Conservation (phyloP, 2,797 vertebrate genomes). For the Jordanella pulchra region DNA sequence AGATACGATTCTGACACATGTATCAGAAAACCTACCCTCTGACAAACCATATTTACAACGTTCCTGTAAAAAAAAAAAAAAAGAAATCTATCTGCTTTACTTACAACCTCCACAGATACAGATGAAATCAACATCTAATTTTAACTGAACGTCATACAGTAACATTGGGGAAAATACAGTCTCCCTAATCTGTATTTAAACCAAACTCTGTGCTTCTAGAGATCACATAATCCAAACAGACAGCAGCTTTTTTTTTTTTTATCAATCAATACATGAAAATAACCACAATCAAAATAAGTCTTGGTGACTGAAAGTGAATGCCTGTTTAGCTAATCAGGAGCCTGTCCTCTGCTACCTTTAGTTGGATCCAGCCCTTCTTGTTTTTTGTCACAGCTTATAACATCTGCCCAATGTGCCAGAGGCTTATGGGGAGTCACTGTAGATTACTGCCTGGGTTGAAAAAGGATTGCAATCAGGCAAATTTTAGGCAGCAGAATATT, state of each 20-base stretch:
- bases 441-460: slow-evolving; percentile 75
- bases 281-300: slow-evolving; percentile 26
- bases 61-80: slow-evolving; percentile 38
- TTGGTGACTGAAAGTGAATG: slow-evolving; percentile 27
- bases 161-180: slow-evolving; percentile 17
- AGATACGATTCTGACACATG: slow-evolving; percentile 14
- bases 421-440: slow-evolving; percentile 76
- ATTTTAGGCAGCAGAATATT: slow-evolving; percentile 29
- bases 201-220: background rate
- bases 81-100: slow-evolving; percentile 26
- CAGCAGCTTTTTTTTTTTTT: slow-evolving; percentile 5
- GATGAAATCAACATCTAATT: slow-evolving; percentile 4
- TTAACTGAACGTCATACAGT: slow-evolving; percentile 22
- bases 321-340: slow-evolving; percentile 53
- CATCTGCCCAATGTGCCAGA: slow-evolving; percentile 69
- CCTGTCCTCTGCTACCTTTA: slow-evolving; percentile 58
- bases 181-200: slow-evolving; percentile 9
- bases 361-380: slow-evolving; percentile 62
- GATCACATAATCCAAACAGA: slow-evolving; percentile 17
- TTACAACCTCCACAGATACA: slow-evolving; percentile 33
- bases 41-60: slow-evolving; percentile 35
- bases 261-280: slow-evolving; percentile 24
- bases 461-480: slow-evolving; percentile 67
- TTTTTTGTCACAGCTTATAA: slow-evolving; percentile 77
- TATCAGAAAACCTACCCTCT: slow-evolving; percentile 33